phyloP scores from a whole-genome alignment of 2,113 vertebrate species.

The Nycticebus coucang region DNA sequence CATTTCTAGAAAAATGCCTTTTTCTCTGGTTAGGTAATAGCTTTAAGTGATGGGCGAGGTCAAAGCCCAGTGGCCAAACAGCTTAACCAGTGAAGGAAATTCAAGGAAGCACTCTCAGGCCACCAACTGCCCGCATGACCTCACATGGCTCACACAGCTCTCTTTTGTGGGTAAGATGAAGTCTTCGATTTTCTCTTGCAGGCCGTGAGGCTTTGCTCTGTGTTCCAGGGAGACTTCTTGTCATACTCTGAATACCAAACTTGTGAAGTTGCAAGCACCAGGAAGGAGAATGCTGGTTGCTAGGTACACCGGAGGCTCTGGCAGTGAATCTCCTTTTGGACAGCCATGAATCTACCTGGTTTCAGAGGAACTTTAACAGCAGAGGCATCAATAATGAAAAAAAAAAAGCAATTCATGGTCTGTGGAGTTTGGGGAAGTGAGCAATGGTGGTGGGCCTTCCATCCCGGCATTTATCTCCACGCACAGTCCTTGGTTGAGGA shows the following conservation, averaged over 20 bases:
- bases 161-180: not conserved
- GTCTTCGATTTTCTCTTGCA: not conserved
- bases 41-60: not conserved
- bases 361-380: not conserved
- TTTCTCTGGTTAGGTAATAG: constrained; percentile 1
- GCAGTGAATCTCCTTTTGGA: not conserved
- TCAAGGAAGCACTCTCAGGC: not conserved
- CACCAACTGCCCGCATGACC: rapidly evolving
- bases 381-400: not conserved
- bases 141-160: not conserved
- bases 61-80: not conserved
- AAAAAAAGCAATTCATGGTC: not conserved
- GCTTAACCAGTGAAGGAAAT: not conserved
- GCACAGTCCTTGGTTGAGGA: not conserved
- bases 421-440: not conserved
- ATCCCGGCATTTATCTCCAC: rapidly evolving
- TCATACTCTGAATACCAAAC: not conserved
- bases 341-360: not conserved
- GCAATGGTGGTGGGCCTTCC: not conserved
- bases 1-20: constrained; percentile 46
- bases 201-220: not conserved
- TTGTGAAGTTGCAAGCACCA: not conserved
- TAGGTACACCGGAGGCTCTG: not conserved
- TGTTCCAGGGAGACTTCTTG: not conserved
- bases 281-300: too few species aligned